Conservation (phyloP, 1,140 invertebrate genomes). For the Lucilia sericata region DNA sequence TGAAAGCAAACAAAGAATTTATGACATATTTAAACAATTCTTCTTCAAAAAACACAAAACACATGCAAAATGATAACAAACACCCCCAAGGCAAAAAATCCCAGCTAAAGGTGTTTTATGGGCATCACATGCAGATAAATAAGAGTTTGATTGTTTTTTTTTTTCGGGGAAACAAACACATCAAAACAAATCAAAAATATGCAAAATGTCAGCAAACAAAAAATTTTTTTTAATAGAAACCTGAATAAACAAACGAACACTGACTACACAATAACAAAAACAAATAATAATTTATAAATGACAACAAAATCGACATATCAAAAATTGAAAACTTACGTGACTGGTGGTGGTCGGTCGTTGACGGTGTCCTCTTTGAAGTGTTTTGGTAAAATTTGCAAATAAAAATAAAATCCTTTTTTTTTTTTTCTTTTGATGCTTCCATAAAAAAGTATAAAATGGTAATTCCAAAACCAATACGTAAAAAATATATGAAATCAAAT, state of each 20-base stretch:
- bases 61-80: not conserved
- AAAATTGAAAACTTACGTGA: slow-evolving; percentile 29
- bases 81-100: not conserved
- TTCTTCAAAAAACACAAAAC: not conserved
- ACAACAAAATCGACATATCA: slow-evolving; percentile 21
- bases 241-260: not conserved
- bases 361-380: not conserved
- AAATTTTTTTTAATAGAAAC: not conserved
- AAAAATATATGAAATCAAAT: not conserved
- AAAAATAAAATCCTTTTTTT: not conserved
- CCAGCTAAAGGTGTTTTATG: not conserved
- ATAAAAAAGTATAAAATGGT: slow-evolving; percentile 10
- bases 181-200: slow-evolving; percentile 18
- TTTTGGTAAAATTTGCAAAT: not conserved
- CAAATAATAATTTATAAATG: slow-evolving; percentile 1
- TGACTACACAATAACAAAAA: not conserved
- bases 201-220: not conserved
- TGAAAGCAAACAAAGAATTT: slow-evolving; percentile 1
- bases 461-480: not conserved
- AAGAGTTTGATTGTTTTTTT: slow-evolving; percentile 4
- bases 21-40: slow-evolving; percentile 5
- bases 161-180: not conserved
- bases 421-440: not conserved
- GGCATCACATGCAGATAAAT: slow-evolving; percentile 20
- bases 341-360: not conserved